phyloP scores from a whole-genome alignment of 35 echinoderm and acorn worm species.

The Apostichopus japonicus region DNA sequence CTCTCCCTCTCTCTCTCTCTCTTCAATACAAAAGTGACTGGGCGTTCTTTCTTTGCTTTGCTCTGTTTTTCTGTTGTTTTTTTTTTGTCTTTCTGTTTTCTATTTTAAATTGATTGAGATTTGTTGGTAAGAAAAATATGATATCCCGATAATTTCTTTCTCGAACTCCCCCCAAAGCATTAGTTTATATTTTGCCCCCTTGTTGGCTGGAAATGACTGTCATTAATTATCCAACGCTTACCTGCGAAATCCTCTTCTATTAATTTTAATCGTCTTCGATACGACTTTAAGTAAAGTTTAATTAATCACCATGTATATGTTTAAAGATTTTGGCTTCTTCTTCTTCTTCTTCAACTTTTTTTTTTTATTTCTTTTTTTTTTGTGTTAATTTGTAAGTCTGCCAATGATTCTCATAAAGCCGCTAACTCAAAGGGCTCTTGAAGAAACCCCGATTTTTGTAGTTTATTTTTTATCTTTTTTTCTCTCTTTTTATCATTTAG shows the following conservation, averaged over 20 bases:
- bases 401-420: not conserved
- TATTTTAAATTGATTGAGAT: constrained; percentile 22
- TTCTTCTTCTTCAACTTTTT: not conserved
- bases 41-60: not conserved
- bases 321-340: not conserved
- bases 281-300: constrained; percentile 41
- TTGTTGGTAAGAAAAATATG: not conserved
- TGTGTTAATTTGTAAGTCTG: constrained; percentile 20
- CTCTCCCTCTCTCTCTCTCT: too few relatives aligned
- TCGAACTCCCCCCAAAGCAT: constrained; percentile 16
- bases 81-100: not conserved
- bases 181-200: not conserved
- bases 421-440: not conserved
- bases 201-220: not conserved
- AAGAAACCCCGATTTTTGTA: too few relatives aligned
- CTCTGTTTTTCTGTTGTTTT: too few relatives aligned
- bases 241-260: constrained; percentile 8
- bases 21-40: not conserved
- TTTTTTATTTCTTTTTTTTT: not conserved
- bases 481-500: not conserved
- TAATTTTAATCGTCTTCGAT: constrained; percentile 24
- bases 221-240: constrained; percentile 47
- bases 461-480: too few relatives aligned
- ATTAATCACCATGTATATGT: constrained; percentile 37
- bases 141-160: not conserved